These are phyloP conservation scores for Sarcophaga caerulescens DNA, from an alignment of 2,888 invertebrate genomes.

Conservation along the genomic window DNA sequence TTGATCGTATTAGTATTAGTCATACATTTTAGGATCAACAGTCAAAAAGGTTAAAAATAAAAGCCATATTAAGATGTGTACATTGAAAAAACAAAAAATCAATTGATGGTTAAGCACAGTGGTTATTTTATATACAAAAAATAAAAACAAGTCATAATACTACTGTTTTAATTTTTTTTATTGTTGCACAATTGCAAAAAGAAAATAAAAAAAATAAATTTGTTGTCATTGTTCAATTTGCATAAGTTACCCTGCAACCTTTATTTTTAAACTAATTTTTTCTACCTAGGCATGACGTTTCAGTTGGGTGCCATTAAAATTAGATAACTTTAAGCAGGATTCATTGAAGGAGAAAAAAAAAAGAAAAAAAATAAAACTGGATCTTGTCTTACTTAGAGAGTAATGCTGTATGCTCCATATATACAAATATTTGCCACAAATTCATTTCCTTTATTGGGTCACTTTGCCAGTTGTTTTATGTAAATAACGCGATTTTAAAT, in stretches of 20 bases:
- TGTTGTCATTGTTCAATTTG: not conserved
- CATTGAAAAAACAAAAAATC: too few relatives aligned
- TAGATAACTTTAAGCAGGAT: conserved; percentile 28
- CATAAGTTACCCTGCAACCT: not conserved
- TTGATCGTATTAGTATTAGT: too few relatives aligned
- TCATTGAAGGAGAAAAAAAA: not conserved
- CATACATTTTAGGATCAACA: too few relatives aligned
- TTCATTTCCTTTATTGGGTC: conserved; percentile 30
- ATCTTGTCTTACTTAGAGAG: conserved; percentile 6
- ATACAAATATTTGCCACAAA: conserved; percentile 9
- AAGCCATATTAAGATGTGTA: too few relatives aligned
- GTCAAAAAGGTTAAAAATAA: too few relatives aligned
- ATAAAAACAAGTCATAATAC: too few relatives aligned
- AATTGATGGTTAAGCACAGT: too few relatives aligned
- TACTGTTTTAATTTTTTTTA: too few relatives aligned
- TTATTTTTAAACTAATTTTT: not conserved
- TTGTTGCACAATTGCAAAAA: too few relatives aligned
- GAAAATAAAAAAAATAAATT: too few relatives aligned
- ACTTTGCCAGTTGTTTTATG: conserved; percentile 7
- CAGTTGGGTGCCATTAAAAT: conserved; percentile 2
- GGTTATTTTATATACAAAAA: too few relatives aligned
- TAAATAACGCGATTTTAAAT: not conserved
- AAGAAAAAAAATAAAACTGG: conserved; percentile 22
- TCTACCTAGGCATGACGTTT: not conserved
- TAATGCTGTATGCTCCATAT: not conserved